These are phyloP conservation scores for Columba janthina DNA, from an alignment of 2,113 vertebrate species.

Conservation along the genomic window DNA sequence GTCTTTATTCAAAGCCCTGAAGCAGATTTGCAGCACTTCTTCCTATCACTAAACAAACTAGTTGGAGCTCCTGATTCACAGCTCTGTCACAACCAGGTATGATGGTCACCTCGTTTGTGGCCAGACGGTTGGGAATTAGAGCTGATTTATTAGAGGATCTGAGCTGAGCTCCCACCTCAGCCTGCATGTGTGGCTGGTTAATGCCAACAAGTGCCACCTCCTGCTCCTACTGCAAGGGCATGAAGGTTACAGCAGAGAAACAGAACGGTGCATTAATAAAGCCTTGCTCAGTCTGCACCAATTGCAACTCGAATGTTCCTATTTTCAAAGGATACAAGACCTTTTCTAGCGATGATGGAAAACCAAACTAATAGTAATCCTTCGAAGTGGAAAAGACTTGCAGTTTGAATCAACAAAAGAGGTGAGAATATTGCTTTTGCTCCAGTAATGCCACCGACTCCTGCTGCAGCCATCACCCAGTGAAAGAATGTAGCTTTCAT, in stretches of 20 bases:
- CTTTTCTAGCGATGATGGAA: conserved; percentile 42
- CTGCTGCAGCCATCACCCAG: not conserved
- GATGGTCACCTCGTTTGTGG: not conserved
- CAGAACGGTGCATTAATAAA: not conserved
- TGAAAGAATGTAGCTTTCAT: not conserved
- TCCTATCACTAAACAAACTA: conserved; percentile 15
- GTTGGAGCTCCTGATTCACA: not conserved
- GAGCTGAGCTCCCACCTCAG: not conserved
- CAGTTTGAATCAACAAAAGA: conserved; percentile 28
- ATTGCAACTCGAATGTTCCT: conserved; percentile 34
- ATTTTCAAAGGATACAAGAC: not conserved
- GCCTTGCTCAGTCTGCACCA: conserved; percentile 8
- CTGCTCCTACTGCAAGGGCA: not conserved
- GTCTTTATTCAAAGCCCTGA: conserved; percentile 13
- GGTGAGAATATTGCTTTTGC: not conserved
- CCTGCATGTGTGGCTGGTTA: not conserved
- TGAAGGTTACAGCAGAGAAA: not conserved
- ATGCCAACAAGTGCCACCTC: not conserved
- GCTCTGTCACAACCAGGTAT: not conserved
- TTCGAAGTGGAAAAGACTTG: conserved; percentile 12
- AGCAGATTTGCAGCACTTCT: conserved; percentile 29
- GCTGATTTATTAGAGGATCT: not conserved
- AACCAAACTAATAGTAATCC: conserved; percentile 44
- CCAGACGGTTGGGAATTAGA: not conserved
- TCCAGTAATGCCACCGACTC: not conserved